These are phyloP conservation scores for Pemphigus obesinymphae DNA, from an alignment of 1,140 invertebrate species.

Conservation along the genomic window DNA sequence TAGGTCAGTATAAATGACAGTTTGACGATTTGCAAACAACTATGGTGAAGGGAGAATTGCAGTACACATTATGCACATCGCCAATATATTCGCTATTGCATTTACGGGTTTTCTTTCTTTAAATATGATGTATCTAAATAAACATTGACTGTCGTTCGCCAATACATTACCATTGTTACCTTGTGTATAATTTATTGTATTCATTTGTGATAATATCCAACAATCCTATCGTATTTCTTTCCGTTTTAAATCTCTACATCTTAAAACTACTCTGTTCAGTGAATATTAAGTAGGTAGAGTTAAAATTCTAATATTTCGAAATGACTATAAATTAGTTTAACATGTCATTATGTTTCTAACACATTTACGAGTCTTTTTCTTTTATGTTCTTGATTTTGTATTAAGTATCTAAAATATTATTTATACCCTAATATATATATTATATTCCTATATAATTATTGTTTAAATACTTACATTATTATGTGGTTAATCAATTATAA, in stretches of 20 bases:
- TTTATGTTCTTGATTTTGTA: too few relatives aligned
- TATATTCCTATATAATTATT: too few relatives aligned
- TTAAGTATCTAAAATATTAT: too few relatives aligned
- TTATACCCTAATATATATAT: too few relatives aligned
- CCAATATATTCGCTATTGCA: neutral
- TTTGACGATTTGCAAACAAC: neutral
- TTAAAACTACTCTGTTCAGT: neutral
- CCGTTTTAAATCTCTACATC: neutral
- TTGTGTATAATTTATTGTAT: neutral
- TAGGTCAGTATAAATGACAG: conserved; percentile 25
- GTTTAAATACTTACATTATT: too few relatives aligned
- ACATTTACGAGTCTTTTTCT: too few relatives aligned
- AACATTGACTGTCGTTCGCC: neutral
- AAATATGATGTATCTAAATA: neutral
- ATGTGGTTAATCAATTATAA: too few relatives aligned
- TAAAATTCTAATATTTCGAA: too few relatives aligned
- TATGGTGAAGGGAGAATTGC: neutral
- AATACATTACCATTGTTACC: neutral
- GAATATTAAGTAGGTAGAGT: too few relatives aligned
- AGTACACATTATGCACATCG: neutral
- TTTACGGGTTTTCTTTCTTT: neutral
- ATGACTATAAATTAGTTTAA: too few relatives aligned
- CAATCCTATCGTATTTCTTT: neutral
- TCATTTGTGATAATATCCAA: neutral
- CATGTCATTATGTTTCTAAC: too few relatives aligned